Evolutionary conservation across 2,888 invertebrate species (phyloP).

Genomic region (Drosophila birchii): DNA sequence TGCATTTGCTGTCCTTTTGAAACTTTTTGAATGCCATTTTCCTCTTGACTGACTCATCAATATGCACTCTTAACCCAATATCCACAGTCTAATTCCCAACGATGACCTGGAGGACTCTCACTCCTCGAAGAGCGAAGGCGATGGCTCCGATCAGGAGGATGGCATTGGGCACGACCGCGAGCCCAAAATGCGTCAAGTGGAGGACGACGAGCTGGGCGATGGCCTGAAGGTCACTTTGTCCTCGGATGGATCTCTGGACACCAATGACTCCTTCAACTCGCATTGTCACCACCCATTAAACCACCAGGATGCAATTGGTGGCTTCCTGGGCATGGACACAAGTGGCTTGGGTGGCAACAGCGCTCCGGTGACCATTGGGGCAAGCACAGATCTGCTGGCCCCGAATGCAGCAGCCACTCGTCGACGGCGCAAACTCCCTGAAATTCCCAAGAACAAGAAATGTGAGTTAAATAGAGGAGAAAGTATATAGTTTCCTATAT

Average conservation of each 20-base stretch:
- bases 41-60: background rate
- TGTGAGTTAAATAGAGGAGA: constrained; percentile 86
- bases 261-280: constrained; percentile 82
- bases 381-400: constrained; percentile 63
- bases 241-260: constrained; percentile 82
- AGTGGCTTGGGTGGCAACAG: constrained; percentile 21
- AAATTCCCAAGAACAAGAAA: constrained; percentile 95
- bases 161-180: constrained; percentile 70
- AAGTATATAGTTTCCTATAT: constrained; percentile 1
- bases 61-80: constrained; percentile 4
- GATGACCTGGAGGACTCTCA: constrained; percentile 92
- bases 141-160: constrained; percentile 88
- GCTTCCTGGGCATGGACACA: constrained; percentile 74
- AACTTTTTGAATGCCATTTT: constrained; percentile 4
- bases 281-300: constrained; percentile 82
- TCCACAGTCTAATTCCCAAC: constrained; percentile 91
- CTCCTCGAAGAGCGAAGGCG: constrained; percentile 90
- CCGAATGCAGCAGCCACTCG: constrained; percentile 84
- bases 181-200: constrained; percentile 79
- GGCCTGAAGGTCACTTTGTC: constrained; percentile 82
- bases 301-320: constrained; percentile 82
- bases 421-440: constrained; percentile 92
- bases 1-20: background rate
- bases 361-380: constrained; percentile 52
- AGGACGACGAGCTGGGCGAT: constrained; percentile 85